Evolutionary conservation across 2,888 invertebrate genomes (phyloP), one percentile per base, ranked within the genome.

Genomic region (Drosophila putrida): DNA sequence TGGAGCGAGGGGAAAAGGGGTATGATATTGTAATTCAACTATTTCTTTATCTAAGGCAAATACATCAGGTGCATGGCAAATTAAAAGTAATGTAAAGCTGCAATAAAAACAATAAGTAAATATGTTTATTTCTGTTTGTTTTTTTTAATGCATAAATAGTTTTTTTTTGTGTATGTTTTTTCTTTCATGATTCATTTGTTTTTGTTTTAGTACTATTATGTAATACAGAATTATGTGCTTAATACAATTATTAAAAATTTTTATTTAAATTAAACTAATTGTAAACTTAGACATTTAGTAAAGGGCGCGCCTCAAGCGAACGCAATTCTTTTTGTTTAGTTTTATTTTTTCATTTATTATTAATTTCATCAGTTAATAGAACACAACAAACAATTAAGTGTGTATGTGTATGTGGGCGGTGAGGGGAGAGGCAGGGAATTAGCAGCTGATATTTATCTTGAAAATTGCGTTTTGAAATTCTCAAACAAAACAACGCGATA

Each of bases 261-360:
- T 73, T 72, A 73, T 60, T 73, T 86, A 80, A 86, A 86, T 88
- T 88, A 86, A 78, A 78, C 84, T 83, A 86, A 71, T 38, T 58
- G 58, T 83, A 60, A 88, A 80, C 87, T 88, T 83, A 83, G 61
- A 88, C 72, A 86, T 59, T 83, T 80, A 88, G 71, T 83, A 83
- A 88, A 78, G 72, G 75, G 78, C 70, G 81, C 81, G 71, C 53
- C 55, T 71, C 43, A 60, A 80, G 71, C 81, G 58, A 53, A 70
- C 88, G 87, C 83, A 65, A 61, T 68, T 73, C 43, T 47, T 59
- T 47, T 51, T n/a, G n/a, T n/a, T 57, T 74, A 53, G 41, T 25
- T 66, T 51, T 31, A 66, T 36, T 59, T 62, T 59, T 51, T 31
- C 68, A 33, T 63, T 62, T 59, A 36, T 65, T 36, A 70, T 53